Evolutionary conservation across 30 jellyfish, hydroid and myxozoan genomes (phyloP), one percentile per base, ranked within the genome.

Genomic region (Chrysaora quinquecirrha): DNA sequence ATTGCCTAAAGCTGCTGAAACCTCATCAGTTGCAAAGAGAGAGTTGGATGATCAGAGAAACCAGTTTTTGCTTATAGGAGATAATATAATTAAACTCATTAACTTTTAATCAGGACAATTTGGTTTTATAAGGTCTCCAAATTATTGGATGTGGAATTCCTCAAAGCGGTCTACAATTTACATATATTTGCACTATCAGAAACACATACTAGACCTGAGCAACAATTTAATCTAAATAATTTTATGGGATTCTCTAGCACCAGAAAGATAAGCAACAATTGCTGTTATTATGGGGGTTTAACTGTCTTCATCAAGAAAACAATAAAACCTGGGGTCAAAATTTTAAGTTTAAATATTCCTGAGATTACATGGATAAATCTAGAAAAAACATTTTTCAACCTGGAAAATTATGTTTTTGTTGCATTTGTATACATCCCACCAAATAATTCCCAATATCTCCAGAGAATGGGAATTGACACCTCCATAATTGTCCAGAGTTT

Each of bases 141-240:
- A 30, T 16, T 64, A 21, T 19, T 0, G 0, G 77, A 64, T 64
- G 48, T 20, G 0, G 77, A 64, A 29, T 64, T 64, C 29, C 48
- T 21, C n/a, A 16, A 64, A 1, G 14, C 47, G 21, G 1, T 64
- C n/a, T n/a, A 21, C 32, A 64, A 64, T 33, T 29, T 64, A 30
- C 50, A 64, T 16, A 43, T 29, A 3, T 64, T 64, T 64, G 50
- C 77, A 24, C 77, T 64, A 20, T 24, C 60, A 64, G 77, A 64
- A 64, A 24, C 77, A 21, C 77, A 64, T 29, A 64, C 77, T 64
- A 49, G 77, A 0, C 77, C 77, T 21, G 77, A 64, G 6, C 48
- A 24, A 64, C 22, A 64, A 30, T 12, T 24, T 21, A 9, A 24
- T 64, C 50, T 64, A n/a, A 29, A 64, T 19, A 1, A 64, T 64